A percentile compares a stretch with the other conserved stretches of the same genome.
These are phyloP conservation scores for Dasypus novemcinctus DNA, from an alignment of 2,113 vertebrate species.

Conservation along the genomic window DNA sequence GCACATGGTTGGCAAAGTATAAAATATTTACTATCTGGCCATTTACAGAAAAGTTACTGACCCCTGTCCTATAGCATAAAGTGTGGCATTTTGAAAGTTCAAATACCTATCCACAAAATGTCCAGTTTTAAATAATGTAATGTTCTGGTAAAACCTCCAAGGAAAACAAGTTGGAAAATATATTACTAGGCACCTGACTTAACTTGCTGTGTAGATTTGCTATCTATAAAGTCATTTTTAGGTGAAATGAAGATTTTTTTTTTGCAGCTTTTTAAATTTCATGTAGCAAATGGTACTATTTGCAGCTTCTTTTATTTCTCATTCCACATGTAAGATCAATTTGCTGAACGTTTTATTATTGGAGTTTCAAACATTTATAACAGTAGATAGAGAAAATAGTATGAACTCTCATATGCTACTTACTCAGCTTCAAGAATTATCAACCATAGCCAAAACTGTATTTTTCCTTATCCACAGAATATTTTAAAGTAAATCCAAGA, in stretches of 20 bases:
- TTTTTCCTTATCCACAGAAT: too few relatives aligned
- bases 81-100: neutral
- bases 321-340: too few relatives aligned
- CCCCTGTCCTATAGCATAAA: neutral
- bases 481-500: too few relatives aligned
- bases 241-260: neutral
- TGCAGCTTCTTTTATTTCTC: too few relatives aligned
- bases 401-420: too few relatives aligned
- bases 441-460: too few relatives aligned
- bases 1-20: neutral
- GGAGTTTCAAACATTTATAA: too few relatives aligned
- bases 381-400: too few relatives aligned
- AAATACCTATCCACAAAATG: neutral
- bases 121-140: neutral
- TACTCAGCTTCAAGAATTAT: too few relatives aligned
- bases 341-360: too few relatives aligned
- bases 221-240: neutral
- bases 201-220: neutral
- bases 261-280: too few relatives aligned
- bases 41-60: neutral
- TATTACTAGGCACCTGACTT: neutral
- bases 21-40: neutral
- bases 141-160: neutral
- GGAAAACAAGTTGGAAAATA: conserved; percentile 4
- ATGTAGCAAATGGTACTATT: too few relatives aligned